A percentile compares a stretch with the other conserved stretches of the same genome.
Evolutionary conservation across 2,113 vertebrate genomes (phyloP).

Genomic region (Alaudala cheleensis): DNA sequence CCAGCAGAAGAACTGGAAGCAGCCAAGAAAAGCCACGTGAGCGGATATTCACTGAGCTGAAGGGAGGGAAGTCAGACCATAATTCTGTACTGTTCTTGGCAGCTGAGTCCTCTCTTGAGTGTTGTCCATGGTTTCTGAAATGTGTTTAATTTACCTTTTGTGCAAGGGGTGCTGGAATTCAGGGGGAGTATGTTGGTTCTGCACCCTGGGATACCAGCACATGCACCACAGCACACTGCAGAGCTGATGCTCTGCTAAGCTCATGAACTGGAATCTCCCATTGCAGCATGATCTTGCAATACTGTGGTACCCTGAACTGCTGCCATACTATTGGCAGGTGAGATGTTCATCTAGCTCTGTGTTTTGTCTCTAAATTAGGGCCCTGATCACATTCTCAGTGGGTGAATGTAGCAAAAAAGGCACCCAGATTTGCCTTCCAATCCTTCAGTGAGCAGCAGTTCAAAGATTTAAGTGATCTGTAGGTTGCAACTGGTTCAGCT

Average conservation of each 20-base stretch:
- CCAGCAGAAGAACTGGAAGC: neutral
- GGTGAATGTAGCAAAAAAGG: neutral
- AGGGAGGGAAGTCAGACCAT: neutral
- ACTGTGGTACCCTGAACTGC: neutral
- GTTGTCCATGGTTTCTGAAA: neutral
- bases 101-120: neutral
- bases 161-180: neutral
- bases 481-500: neutral
- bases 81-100: neutral
- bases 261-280: neutral
- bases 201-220: neutral
- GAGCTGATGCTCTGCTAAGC: neutral
- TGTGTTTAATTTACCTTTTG: neutral
- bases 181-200: neutral
- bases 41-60: neutral
- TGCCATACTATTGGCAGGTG: neutral
- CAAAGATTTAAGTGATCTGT: neutral
- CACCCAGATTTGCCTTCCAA: neutral
- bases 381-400: neutral
- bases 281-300: neutral
- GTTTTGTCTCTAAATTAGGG: neutral
- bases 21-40: conserved; percentile 33
- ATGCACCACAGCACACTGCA: fast-evolving
- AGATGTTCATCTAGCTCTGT: neutral
- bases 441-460: neutral